A percentile compares a stretch with the other conserved stretches of the same genome.
Conservation (phyloP, 2,888 invertebrate species). For the Synanthedon tipuliformis region DNA sequence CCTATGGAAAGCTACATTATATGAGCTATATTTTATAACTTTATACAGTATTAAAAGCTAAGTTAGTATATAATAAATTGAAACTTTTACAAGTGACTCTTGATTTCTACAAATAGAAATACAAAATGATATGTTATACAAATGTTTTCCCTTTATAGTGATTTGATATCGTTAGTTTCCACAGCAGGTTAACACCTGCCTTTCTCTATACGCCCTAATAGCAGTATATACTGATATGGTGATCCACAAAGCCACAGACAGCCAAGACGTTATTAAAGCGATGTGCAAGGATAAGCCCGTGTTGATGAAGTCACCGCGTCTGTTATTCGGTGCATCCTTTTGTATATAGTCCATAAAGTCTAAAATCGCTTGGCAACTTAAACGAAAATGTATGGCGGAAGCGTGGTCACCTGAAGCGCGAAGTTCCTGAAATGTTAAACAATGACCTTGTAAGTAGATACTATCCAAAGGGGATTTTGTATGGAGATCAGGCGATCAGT, state of each 20-base stretch:
- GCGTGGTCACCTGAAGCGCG: conserved; percentile 69
- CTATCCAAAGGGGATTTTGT: too few relatives aligned
- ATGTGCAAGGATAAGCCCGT: conserved; percentile 77
- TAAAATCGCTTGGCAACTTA: conserved; percentile 79
- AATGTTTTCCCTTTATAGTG: background rate
- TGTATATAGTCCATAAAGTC: conserved; percentile 89
- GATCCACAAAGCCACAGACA: conserved; percentile 70
- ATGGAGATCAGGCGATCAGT: too few relatives aligned
- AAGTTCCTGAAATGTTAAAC: conserved; percentile 37
- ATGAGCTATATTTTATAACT: too few relatives aligned
- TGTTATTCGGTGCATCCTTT: conserved; percentile 74
- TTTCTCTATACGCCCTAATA: conserved; percentile 60
- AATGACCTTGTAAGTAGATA: too few relatives aligned
- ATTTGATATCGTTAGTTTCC: conserved; percentile 33
- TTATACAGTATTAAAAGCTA: too few relatives aligned
- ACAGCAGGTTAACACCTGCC: conserved; percentile 55
- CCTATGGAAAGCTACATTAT: too few relatives aligned
- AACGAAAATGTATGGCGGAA: conserved; percentile 72
- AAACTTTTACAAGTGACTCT: background rate
- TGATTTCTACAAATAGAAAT: background rate
- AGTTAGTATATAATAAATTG: too few relatives aligned
- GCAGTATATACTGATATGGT: conserved; percentile 62
- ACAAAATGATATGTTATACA: background rate
- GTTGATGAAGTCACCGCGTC: conserved; percentile 77
- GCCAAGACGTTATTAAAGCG: conserved; percentile 74